Percentiles rank a stretch among this genome's conserved stretches.
These are phyloP conservation scores for Darevskia mixta DNA, from an alignment of 2,797 vertebrate genomes.

Conservation along the genomic window DNA sequence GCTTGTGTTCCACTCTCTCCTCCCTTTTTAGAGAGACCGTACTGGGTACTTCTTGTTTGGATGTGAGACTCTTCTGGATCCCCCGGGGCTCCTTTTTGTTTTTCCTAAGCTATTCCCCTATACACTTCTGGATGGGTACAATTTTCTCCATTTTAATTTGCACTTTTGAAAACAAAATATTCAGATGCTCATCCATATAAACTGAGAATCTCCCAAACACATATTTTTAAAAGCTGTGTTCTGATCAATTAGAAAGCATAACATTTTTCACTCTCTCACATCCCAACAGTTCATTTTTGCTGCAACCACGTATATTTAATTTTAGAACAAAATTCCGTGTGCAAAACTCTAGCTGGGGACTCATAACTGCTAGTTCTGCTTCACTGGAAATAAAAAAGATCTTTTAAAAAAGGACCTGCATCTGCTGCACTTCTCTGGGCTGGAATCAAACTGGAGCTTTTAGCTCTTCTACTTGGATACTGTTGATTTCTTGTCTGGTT, in stretches of 20 bases:
- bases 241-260: slow-evolving; percentile 63
- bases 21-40: slow-evolving; percentile 32
- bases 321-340: slow-evolving; percentile 65
- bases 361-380: slow-evolving; percentile 58
- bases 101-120: slow-evolving; percentile 30
- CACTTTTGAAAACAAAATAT: slow-evolving; percentile 65
- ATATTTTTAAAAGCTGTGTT: slow-evolving; percentile 54
- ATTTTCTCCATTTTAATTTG: slow-evolving; percentile 68
- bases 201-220: slow-evolving; percentile 67
- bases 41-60: slow-evolving; percentile 50
- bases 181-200: slow-evolving; percentile 69
- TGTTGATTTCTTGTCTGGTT: slow-evolving; percentile 61
- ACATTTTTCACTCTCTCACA: slow-evolving; percentile 32
- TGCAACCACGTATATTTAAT: slow-evolving; percentile 64
- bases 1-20: slow-evolving; percentile 5
- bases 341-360: slow-evolving; percentile 64
- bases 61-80: slow-evolving; percentile 40
- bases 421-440: slow-evolving; percentile 74
- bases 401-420: slow-evolving; percentile 72
- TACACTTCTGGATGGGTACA: slow-evolving; percentile 57
- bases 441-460: slow-evolving; percentile 73
- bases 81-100: slow-evolving; percentile 24
- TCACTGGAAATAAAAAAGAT: slow-evolving; percentile 67
- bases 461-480: slow-evolving; percentile 70
- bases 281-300: slow-evolving; percentile 60